phyloP scores from a whole-genome alignment of 2,888 invertebrate species.

The Mythimna pallens region DNA sequence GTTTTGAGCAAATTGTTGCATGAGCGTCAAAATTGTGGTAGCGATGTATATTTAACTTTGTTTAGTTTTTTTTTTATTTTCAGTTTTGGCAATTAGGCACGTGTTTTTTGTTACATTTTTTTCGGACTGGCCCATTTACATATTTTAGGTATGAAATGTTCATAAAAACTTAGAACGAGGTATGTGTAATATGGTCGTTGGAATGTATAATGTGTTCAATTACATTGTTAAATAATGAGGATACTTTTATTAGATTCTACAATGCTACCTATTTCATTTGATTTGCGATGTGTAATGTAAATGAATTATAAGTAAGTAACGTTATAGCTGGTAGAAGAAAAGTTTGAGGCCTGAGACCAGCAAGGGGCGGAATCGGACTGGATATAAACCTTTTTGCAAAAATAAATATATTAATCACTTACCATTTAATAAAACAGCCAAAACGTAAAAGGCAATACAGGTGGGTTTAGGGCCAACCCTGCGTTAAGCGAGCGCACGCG shows the following conservation, averaged over 20 bases:
- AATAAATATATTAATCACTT: too few relatives aligned
- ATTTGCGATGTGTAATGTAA: neutral
- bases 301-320: too few relatives aligned
- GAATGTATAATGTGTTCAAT: neutral
- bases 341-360: too few relatives aligned
- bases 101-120: neutral
- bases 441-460: too few relatives aligned
- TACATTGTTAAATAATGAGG: neutral
- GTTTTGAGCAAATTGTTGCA: slow-evolving; percentile 15
- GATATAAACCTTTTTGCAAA: too few relatives aligned
- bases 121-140: neutral
- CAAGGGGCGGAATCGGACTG: too few relatives aligned
- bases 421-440: too few relatives aligned
- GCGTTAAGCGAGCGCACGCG: too few relatives aligned
- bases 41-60: neutral
- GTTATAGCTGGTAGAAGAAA: too few relatives aligned
- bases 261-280: neutral
- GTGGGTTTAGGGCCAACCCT: too few relatives aligned
- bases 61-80: neutral
- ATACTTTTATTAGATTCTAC: neutral
- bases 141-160: neutral
- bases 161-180: neutral
- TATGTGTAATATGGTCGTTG: neutral
- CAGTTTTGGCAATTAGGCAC: slow-evolving; percentile 7
- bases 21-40: slow-evolving; percentile 17